These are phyloP conservation scores for Melanerpes aurifrons DNA, from an alignment of 2,113 vertebrate genomes.

Conservation along the genomic window DNA sequence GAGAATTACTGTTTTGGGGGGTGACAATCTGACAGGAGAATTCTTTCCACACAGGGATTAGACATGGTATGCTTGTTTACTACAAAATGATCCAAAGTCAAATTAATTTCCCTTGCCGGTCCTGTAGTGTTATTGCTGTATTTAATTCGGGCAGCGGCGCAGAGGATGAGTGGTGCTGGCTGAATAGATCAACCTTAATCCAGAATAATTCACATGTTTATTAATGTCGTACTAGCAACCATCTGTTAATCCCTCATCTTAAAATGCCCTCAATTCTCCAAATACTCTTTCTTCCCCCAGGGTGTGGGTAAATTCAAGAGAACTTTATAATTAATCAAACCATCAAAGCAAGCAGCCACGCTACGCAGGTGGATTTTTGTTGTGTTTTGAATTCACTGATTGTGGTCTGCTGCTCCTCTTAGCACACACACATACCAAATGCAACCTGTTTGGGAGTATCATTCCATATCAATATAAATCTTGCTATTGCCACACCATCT, in stretches of 20 bases:
- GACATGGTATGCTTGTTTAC: neutral
- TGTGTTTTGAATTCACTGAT: neutral
- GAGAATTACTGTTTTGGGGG: neutral
- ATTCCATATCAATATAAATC: neutral
- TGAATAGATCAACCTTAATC: neutral
- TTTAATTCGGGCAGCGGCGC: neutral
- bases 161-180: fast-evolving
- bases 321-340: neutral
- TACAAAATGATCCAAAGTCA: neutral
- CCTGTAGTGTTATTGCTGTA: neutral
- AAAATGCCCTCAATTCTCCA: neutral
- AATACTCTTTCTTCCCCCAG: neutral
- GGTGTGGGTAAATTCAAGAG: neutral
- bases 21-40: neutral
- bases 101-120: neutral
- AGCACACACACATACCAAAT: neutral
- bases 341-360: neutral
- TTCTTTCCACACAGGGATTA: neutral
- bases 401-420: neutral
- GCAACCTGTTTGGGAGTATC: neutral
- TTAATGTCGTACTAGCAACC: neutral
- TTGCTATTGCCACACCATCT: neutral
- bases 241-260: neutral
- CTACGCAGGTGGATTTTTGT: neutral
- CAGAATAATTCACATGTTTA: neutral